Evolutionary conservation across 2,888 invertebrate species (phyloP).

Genomic region (Drosophila lacicola): DNA sequence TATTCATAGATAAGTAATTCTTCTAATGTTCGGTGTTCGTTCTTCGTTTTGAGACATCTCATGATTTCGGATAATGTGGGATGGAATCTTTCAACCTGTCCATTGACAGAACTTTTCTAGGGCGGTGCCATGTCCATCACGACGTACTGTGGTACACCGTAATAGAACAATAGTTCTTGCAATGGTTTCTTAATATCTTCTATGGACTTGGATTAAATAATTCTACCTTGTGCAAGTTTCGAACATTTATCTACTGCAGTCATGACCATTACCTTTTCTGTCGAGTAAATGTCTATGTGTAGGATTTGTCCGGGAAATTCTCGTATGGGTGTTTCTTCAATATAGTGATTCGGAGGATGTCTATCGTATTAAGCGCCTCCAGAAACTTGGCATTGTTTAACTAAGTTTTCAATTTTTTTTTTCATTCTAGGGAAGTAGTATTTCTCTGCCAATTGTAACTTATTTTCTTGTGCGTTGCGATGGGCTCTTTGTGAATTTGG

Average conservation of each 20-base stretch:
- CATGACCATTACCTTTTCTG: not conserved
- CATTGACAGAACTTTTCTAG: not conserved
- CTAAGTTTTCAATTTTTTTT: not conserved
- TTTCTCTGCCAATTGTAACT: not conserved
- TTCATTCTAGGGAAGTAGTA: not conserved
- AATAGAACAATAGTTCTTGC: not conserved
- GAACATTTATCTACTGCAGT: not conserved
- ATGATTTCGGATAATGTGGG: not conserved
- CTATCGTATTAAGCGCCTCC: not conserved
- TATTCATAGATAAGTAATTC: not conserved
- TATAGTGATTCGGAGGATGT: not conserved
- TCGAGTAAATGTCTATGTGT: not conserved
- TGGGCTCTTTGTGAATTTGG: no score
- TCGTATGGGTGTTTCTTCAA: not conserved
- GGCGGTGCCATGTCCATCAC: no score
- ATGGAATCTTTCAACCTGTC: no score
- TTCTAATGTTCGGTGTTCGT: not conserved
- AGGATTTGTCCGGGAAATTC: not conserved
- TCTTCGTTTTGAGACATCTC: not conserved
- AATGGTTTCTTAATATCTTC: not conserved
- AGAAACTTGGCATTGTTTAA: no score
- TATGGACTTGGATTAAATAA: not conserved
- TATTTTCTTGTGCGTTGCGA: no score
- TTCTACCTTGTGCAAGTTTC: not conserved
- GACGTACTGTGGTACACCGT: not conserved